phyloP scores from a whole-genome alignment of 1,140 invertebrate genomes.

The Drosophila equinoxialis region DNA sequence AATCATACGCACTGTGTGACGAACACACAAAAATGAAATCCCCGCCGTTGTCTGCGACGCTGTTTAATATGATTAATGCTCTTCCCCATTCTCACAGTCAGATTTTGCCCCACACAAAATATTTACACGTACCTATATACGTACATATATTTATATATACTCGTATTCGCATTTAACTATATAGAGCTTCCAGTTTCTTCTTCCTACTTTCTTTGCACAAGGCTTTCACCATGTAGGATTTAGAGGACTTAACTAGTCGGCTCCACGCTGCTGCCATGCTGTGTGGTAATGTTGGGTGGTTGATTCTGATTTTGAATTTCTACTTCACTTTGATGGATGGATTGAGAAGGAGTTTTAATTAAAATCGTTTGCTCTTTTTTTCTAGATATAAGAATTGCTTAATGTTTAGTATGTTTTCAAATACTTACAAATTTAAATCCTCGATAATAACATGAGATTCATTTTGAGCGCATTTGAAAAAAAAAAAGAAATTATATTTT shows the following conservation, averaged over 20 bases:
- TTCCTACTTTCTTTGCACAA: background rate
- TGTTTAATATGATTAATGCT: constrained; percentile 78
- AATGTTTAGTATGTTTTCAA: too few relatives aligned
- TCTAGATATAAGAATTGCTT: background rate
- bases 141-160: too few relatives aligned
- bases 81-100: constrained; percentile 13
- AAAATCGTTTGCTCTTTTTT: constrained; percentile 9
- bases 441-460: too few relatives aligned
- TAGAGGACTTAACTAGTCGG: constrained; percentile 33
- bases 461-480: too few relatives aligned
- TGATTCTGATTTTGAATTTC: constrained; percentile 36
- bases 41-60: constrained; percentile 41
- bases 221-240: constrained; percentile 37
- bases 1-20: constrained; percentile 79
- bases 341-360: background rate
- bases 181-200: constrained; percentile 17
- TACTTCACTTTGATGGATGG: background rate
- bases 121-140: constrained; percentile 49
- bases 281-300: constrained; percentile 25
- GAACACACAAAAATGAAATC: constrained; percentile 36
- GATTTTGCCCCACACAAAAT: constrained; percentile 57
- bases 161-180: constrained; percentile 37
- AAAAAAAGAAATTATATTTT: too few relatives aligned
- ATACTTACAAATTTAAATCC: too few relatives aligned
- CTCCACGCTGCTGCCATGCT: constrained; percentile 13